Base-by-base conservation (phyloP, 2,888 invertebrate species). In the Lasioglossum oenotherae region DNA sequence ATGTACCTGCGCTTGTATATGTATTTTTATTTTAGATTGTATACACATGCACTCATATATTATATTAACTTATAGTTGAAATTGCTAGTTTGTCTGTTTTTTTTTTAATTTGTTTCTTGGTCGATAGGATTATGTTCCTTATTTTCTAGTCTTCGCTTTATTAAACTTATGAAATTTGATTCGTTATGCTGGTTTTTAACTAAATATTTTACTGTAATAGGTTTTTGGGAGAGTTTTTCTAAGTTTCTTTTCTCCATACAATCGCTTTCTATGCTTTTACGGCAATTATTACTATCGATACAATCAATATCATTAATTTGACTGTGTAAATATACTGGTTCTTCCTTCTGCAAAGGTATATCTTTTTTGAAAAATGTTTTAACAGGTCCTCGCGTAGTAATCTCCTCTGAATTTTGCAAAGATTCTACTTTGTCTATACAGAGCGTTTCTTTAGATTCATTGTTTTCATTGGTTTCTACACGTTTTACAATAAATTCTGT, bases 401-500 rank as follows among this genome's bases (percentile, higher is more conserved):
- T 35, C 2, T 2, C 27, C 44, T 69, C 67, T 19, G n/a, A 69
- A 69, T 74, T 67, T 35, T 69, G 10, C 8, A 49, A 31, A 10
- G 27, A 49, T 64, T 78, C 44, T 53, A 5, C 38, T 46, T 80
- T 27, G n/a, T 60, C 8, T 8, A 5, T 75, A 6, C 31, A 35
- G 1, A 23, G 2, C 44, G 31, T 4, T 79, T 78, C 27, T 27
- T 74, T 10, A 46, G 49, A 16, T 23, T 82, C 67, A 35, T 69
- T 41, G 60, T 44, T 10, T 12, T 69, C 12, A 44, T 87, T 60
- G 8, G 31, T 31, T 31, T 31, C 31, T 46, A 88, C 69, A 82
- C 86, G 87, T 44, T 91, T 92, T 0, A 93, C 78, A 53, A 93
- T 85, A 82, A 94, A 94, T 82, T 94, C 93, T 31, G 89, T 92